Percentiles rank a stretch among this genome's conserved stretches.
Evolutionary conservation across 35 echinoderm and acorn worm genomes (phyloP).

Genomic region (Heliocidaris tuberculata): DNA sequence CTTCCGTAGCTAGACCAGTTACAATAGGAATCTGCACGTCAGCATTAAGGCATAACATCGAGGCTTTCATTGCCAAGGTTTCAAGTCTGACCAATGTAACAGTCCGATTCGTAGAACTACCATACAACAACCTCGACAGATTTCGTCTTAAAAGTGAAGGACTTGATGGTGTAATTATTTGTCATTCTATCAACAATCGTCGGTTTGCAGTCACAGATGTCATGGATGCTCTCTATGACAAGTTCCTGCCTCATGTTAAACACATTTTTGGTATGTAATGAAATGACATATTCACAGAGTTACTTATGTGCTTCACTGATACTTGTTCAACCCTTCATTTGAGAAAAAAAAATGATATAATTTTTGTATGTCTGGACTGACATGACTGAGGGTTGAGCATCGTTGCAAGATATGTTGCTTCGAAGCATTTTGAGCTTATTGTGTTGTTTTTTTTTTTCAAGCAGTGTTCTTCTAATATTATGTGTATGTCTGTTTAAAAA

Average conservation of each 20-base stretch:
- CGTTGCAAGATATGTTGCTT: too few relatives aligned
- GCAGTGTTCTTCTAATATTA: too few relatives aligned
- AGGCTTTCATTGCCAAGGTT: background rate
- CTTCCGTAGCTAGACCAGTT: too few relatives aligned
- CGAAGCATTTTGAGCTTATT: too few relatives aligned
- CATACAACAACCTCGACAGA: conserved; percentile 31
- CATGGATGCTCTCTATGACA: conserved; percentile 35
- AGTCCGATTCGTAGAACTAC: conserved; percentile 25
- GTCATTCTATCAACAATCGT: conserved; percentile 44
- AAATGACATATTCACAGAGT: too few relatives aligned
- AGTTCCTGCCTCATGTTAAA: conserved; percentile 19
- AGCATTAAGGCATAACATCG: background rate
- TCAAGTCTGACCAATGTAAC: background rate
- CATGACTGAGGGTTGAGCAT: too few relatives aligned
- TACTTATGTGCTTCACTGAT: too few relatives aligned
- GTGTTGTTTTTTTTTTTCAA: too few relatives aligned
- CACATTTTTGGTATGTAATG: background rate
- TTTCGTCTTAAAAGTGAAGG: background rate
- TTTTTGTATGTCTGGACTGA: too few relatives aligned
- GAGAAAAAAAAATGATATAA: too few relatives aligned
- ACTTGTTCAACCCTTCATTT: too few relatives aligned
- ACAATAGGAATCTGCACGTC: background rate
- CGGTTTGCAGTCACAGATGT: conserved; percentile 37
- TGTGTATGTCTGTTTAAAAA: too few relatives aligned
- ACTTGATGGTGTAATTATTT: conserved; percentile 11